Conservation (phyloP, 1,140 invertebrate species). For the Eubasilissa regina region DNA sequence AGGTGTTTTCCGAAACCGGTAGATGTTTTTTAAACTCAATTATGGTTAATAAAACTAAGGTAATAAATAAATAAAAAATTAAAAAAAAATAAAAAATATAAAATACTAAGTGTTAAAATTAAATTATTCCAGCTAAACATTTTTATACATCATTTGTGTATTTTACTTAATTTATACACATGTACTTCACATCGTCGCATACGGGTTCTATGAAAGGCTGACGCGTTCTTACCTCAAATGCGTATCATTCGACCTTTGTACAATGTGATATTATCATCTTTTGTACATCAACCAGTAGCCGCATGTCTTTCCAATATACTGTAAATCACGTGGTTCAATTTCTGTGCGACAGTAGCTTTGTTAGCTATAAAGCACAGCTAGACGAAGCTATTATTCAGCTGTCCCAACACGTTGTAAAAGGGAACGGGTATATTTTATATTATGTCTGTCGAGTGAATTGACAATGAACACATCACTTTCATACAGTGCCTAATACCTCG, state of each 20-base stretch:
- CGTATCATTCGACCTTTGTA: slow-evolving; percentile 9
- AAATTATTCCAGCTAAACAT: too few relatives aligned
- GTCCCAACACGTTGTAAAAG: not conserved
- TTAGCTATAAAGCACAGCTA: slow-evolving; percentile 5
- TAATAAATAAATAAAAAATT: too few relatives aligned
- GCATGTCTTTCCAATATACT: slow-evolving; percentile 38
- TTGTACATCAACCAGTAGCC: slow-evolving; percentile 15
- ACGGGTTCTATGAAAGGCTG: too few relatives aligned
- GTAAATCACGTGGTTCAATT: slow-evolving; percentile 36
- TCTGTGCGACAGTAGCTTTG: slow-evolving; percentile 37
- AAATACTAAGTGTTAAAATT: too few relatives aligned
- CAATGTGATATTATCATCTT: slow-evolving; percentile 9
- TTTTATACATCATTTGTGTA: too few relatives aligned
- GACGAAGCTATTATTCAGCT: not conserved
- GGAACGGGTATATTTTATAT: slow-evolving; percentile 2
- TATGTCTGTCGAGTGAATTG: not conserved
- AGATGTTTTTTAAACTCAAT: too few relatives aligned
- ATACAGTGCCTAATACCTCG: slow-evolving; percentile 6
- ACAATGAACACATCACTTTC: not conserved
- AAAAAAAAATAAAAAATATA: too few relatives aligned
- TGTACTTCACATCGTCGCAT: too few relatives aligned
- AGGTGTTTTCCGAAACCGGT: too few relatives aligned
- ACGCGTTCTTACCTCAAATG: not conserved
- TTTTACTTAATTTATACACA: too few relatives aligned
- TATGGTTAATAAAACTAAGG: too few relatives aligned